A percentile compares a stretch with the other conserved stretches of the same genome.
phyloP scores from a whole-genome alignment of 2,113 vertebrate species.

The Cyanoliseus patagonus region DNA sequence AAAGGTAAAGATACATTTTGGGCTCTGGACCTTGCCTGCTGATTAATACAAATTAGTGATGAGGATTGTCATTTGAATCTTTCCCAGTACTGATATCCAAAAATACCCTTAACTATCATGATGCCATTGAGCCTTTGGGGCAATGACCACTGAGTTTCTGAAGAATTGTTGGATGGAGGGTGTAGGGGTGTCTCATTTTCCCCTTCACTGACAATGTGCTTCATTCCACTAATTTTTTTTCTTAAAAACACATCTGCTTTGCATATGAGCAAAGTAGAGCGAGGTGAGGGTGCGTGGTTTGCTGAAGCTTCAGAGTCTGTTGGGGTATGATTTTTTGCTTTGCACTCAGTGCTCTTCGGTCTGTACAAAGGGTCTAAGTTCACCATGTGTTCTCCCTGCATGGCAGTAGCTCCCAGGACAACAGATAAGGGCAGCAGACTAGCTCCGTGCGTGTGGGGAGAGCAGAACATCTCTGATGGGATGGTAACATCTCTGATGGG shows the following conservation, averaged over 20 bases:
- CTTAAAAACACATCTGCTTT: neutral
- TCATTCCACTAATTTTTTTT: neutral
- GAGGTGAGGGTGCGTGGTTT: neutral
- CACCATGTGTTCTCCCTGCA: rapidly evolving
- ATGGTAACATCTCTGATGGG: neutral
- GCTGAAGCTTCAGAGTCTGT: neutral
- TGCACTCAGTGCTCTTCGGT: neutral
- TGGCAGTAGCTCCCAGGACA: neutral
- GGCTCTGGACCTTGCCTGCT: neutral
- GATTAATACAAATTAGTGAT: neutral
- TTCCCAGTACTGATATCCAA: neutral
- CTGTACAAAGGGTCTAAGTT: neutral
- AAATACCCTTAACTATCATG: too few species aligned
- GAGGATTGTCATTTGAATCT: neutral
- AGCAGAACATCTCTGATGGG: neutral
- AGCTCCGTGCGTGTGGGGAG: neutral
- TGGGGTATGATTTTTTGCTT: rapidly evolving
- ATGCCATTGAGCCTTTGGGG: neutral
- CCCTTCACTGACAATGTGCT: neutral
- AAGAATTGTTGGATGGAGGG: neutral
- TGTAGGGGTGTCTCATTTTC: neutral
- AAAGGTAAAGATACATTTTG: neutral
- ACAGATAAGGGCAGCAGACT: neutral
- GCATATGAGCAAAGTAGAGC: neutral
- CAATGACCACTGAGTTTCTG: neutral